Base-by-base conservation (phyloP, 2,888 invertebrate species). In the Harpagoxenus sublaevis region DNA sequence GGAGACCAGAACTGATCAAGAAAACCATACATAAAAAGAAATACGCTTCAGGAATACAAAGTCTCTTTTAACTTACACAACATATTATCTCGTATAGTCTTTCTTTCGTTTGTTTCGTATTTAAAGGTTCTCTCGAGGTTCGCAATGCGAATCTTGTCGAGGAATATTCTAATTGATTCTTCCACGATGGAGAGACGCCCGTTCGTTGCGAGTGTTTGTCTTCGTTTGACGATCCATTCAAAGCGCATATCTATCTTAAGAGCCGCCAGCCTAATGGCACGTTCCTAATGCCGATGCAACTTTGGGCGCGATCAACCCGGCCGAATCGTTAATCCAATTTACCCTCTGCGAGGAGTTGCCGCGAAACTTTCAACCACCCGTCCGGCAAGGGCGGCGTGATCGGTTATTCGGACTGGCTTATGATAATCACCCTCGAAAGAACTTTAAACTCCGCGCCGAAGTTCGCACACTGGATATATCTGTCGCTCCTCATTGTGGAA, bases 351-450 rank as follows among this genome's bases (percentile, higher is more conserved):
- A 77, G 77, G 60, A 84, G 68, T 84, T 78, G 15, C 62, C 45
- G 31, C 12, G 66, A 83, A 78, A 84, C 66, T 86, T 85, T 84
- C 66, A 55, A 51, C 51, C 48, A 79, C 53, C 70, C 75, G 31
- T n/a, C 31, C 9, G 39, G 28, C 66, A 39, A 77, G 48, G 15
- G 84, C 42, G 73, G 77, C 48, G 51, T 62, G 84, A 84, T 84
- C 74, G 79, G 79, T 73, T 84, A 73, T n/a, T 66, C 60, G 66
- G 71, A 39, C 4, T 77, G 60, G 84, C 84, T 88, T 87, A 87
- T 78, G 73, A 88, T 90, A 93, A 77, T 95, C 95, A 90, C 82
- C 48, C 89, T 84, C 53, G 55, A 86, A 87, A 84, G 84, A 87
- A 87, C 74, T 84, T 87, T 39, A 39, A 57, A 42, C 68, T 74